Conservation (phyloP, 2,888 invertebrate genomes). For the Hypercompe scribonia region DNA sequence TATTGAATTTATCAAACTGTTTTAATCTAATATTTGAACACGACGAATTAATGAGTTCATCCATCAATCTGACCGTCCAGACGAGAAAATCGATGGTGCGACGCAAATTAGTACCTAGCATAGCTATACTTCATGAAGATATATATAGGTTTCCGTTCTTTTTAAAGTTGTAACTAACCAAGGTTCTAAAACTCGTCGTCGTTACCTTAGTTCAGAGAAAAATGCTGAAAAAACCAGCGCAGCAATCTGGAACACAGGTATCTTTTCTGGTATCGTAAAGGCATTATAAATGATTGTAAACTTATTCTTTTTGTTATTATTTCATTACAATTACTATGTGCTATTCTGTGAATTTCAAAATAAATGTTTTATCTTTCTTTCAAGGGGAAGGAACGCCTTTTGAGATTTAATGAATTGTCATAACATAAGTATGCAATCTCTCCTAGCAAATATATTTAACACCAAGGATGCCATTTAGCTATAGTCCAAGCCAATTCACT, state of each 20-base stretch:
- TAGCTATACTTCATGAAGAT: not conserved
- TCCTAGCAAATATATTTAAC: not conserved
- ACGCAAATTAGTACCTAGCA: not conserved
- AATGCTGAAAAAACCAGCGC: not conserved
- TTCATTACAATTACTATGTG: no score
- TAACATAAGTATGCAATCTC: not conserved
- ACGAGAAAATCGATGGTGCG: not conserved
- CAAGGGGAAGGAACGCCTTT: no score
- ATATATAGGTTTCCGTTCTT: not conserved
- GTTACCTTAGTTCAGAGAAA: not conserved
- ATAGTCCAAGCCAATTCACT: not conserved
- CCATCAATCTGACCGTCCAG: not conserved
- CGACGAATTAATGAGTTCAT: not conserved
- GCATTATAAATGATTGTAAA: no score
- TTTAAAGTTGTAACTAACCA: not conserved
- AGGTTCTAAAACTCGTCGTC: not conserved
- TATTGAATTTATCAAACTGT: not conserved
- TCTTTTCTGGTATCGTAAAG: no score
- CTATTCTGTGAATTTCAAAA: no score
- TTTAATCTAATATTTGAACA: not conserved
- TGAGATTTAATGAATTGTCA: not conserved
- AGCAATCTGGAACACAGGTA: no score
- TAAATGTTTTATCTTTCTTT: no score
- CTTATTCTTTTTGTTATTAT: no score
- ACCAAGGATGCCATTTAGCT: not conserved